A percentile compares a stretch with the other conserved stretches of the same genome.
Evolutionary conservation across 2,113 vertebrate species (phyloP).

Genomic region (Thryonomys swinderianus): DNA sequence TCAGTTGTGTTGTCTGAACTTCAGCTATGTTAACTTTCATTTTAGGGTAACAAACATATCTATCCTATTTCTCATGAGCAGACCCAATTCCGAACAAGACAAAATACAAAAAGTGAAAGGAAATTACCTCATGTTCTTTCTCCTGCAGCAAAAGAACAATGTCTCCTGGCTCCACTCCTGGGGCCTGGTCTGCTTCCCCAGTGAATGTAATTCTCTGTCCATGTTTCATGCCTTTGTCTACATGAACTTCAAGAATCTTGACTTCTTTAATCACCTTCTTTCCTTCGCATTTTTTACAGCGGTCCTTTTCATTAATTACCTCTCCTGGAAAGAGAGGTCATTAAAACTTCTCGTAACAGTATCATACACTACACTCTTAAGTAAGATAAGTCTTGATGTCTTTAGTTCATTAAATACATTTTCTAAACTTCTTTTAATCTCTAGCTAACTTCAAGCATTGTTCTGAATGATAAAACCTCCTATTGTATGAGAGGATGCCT

Average conservation of each 20-base stretch:
- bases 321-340: slow-evolving; percentile 89
- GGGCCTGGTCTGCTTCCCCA: slow-evolving; percentile 98
- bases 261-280: slow-evolving; percentile 99
- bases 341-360: neutral
- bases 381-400: neutral
- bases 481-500: neutral
- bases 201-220: slow-evolving; percentile 98
- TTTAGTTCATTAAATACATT: neutral
- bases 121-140: slow-evolving; percentile 96
- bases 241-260: slow-evolving; percentile 98
- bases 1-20: neutral
- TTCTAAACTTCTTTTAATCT: neutral
- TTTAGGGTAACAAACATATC: neutral
- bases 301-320: slow-evolving; percentile 99
- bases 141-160: slow-evolving; percentile 98
- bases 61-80: neutral
- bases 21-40: neutral
- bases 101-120: neutral
- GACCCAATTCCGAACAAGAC: neutral
- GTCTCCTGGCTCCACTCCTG: slow-evolving; percentile 97
- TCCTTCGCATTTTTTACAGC: slow-evolving; percentile 99
- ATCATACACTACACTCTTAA: neutral
- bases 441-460: neutral
- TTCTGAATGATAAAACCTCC: neutral
- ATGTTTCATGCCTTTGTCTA: slow-evolving; percentile 99